These are phyloP conservation scores for Stenoptilia bipunctidactyla DNA, from an alignment of 2,888 invertebrate species.

Conservation along the genomic window DNA sequence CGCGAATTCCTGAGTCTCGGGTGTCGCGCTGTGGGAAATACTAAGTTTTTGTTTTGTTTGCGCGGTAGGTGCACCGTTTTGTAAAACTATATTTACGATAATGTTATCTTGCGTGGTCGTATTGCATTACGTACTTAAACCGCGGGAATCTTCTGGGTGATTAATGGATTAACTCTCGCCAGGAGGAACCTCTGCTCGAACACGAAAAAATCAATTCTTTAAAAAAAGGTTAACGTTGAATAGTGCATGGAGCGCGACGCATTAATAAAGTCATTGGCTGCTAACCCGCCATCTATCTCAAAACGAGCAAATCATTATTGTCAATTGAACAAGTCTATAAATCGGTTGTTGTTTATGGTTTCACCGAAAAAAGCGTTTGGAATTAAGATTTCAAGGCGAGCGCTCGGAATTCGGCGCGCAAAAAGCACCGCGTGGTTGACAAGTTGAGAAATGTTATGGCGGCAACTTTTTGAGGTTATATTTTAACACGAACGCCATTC, in stretches of 20 bases:
- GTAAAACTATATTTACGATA: constrained; percentile 65
- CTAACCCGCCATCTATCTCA: constrained; percentile 27
- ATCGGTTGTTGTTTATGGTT: constrained; percentile 36
- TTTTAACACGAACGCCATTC: constrained; percentile 61
- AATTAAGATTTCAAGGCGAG: constrained; percentile 65
- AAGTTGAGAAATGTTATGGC: constrained; percentile 59
- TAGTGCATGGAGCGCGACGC: constrained; percentile 20
- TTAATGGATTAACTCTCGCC: constrained; percentile 45
- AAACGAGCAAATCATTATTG: constrained; percentile 38
- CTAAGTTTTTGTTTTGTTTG: constrained; percentile 34
- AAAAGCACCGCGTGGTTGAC: constrained; percentile 52
- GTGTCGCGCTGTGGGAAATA: constrained; percentile 46
- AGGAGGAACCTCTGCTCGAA: constrained; percentile 29
- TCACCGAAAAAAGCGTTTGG: constrained; percentile 34
- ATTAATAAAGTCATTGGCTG: constrained; percentile 45
- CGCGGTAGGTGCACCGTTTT: constrained; percentile 53
- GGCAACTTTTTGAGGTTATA: constrained; percentile 40
- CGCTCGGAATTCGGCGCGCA: constrained; percentile 42
- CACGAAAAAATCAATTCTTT: constrained; percentile 35
- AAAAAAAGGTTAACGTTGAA: constrained; percentile 15
- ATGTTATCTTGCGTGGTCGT: constrained; percentile 48
- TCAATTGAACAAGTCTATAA: constrained; percentile 44
- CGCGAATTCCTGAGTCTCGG: constrained; percentile 46
- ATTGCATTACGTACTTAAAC: constrained; percentile 48
- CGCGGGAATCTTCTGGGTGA: constrained; percentile 30